Base-by-base conservation (phyloP, 1,140 invertebrate genomes). In the Micrasema minimum region DNA sequence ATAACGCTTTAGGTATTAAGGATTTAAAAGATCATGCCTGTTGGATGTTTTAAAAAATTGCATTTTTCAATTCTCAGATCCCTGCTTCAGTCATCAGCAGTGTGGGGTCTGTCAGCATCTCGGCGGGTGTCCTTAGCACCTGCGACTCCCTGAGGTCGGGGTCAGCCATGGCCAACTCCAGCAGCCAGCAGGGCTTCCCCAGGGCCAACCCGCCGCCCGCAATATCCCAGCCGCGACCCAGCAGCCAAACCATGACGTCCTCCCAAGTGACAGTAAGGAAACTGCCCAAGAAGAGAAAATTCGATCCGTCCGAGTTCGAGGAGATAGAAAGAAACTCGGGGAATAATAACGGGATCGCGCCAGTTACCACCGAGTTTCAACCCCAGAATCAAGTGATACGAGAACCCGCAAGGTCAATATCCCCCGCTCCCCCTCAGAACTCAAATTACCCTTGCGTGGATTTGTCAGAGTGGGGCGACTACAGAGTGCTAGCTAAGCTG, bases 401-500 rank as follows among this genome's bases (percentile, higher is more conserved):
- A 14, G 61, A 73, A 26, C 75, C 77, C 7, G 77, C 79, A 26
- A 57, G 37, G 23, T 79, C 80, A 16, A 79, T 79, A 0, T 82
- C 82, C 12, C 81, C 82, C 0, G 79, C 82, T 55, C 26, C 26
- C 26, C 80, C 79, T 35, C 76, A 77, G 3, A 76, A 77, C 0
- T 76, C 75, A 0, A 46, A 43, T 11, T 78, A 81, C 31, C 78
- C 79, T 16, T 84, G 81, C 48, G 88, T 97, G 76, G 93, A 97
- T 83, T 86, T 98, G 75, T 91, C 89, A 77, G 95, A 97, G 80
- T 98, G 95, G 95, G 89, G 90, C 71, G 92, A 94, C 77, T 94
- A 96, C 80, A 85, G 95, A 76, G 93, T 97, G 73, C 85, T 98
- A 74, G 96, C 96, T 48, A 94, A 93, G 82, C 89, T 89, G 77